phyloP scores from a whole-genome alignment of 1,140 invertebrate species.

The Atta texana region DNA sequence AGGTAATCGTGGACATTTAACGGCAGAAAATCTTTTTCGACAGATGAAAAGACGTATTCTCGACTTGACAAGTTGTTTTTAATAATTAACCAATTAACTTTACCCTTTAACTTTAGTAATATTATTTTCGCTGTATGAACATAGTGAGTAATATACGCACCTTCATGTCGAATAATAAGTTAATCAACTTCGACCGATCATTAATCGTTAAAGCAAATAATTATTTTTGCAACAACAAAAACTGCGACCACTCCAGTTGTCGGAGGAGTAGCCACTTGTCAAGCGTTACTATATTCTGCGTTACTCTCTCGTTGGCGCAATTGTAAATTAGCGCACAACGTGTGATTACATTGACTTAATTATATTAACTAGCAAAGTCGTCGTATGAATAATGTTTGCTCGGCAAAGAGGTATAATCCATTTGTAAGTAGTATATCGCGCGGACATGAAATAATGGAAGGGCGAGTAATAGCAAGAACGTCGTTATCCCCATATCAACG shows the following conservation, averaged over 20 bases:
- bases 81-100: not conserved
- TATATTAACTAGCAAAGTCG: constrained; percentile 53
- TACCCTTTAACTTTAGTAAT: not conserved
- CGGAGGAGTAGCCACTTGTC: not conserved
- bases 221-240: constrained; percentile 28
- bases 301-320: constrained; percentile 4
- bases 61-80: not conserved
- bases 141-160: not conserved
- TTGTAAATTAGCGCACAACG: constrained; percentile 46
- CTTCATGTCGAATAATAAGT: not conserved
- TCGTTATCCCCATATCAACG: constrained; percentile 52
- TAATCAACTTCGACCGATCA: constrained; percentile 24
- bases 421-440: constrained; percentile 45
- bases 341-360: constrained; percentile 41
- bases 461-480: constrained; percentile 52
- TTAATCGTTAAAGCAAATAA: constrained; percentile 25
- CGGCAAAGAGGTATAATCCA: constrained; percentile 32
- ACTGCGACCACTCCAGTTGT: not conserved
- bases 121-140: not conserved
- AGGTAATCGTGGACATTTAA: not conserved
- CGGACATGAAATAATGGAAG: constrained; percentile 56
- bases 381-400: constrained; percentile 44
- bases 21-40: not conserved
- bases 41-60: not conserved
- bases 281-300: not conserved